Evolutionary conservation across 2,113 vertebrate genomes (phyloP).

Genomic region (Turdus rufiventris): DNA sequence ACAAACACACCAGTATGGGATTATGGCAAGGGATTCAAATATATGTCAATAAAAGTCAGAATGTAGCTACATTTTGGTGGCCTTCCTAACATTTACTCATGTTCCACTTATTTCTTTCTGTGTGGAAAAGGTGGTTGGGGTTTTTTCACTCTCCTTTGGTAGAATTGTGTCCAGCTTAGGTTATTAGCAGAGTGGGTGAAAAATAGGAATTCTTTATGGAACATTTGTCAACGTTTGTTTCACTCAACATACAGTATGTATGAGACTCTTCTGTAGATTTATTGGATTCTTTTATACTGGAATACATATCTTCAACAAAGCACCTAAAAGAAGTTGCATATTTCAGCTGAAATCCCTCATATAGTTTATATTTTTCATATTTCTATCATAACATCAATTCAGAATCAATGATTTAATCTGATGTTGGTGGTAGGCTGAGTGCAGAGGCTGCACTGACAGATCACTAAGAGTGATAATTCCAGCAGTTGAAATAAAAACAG

Average conservation of each 20-base stretch:
- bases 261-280: slow-evolving; percentile 16
- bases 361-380: neutral
- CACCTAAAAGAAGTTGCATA: neutral
- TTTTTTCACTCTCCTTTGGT: neutral
- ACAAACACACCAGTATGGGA: neutral
- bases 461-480: neutral
- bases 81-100: neutral
- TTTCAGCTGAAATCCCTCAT: neutral
- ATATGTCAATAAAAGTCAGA: neutral
- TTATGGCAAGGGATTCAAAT: neutral
- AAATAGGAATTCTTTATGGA: slow-evolving; percentile 1
- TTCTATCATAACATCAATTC: neutral
- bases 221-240: neutral
- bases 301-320: neutral
- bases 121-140: neutral
- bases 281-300: neutral
- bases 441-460: neutral
- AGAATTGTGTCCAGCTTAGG: neutral
- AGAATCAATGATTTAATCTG: neutral
- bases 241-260: neutral
- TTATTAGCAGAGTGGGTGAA: neutral
- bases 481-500: neutral
- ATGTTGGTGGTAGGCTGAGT: neutral
- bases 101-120: neutral
- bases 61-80: neutral